Evolutionary conservation across 1,140 invertebrate genomes (phyloP), one percentile per base, ranked within the genome.

Genomic region (Drosophila nannoptera): DNA sequence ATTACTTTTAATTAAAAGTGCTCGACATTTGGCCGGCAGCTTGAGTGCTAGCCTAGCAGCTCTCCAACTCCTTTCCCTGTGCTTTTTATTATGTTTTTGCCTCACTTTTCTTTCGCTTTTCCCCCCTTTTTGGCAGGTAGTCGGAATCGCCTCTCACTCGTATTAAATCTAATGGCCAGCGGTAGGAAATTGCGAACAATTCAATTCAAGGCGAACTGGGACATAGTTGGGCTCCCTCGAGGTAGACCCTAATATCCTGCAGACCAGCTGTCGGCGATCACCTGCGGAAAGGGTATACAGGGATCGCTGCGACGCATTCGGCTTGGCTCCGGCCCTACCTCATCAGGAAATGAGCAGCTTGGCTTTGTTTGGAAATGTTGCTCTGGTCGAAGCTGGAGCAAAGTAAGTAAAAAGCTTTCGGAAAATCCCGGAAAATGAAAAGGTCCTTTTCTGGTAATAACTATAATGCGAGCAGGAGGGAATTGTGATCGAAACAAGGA

Each of bases 1-100:
- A 87, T 87, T 87, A 87, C 86, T 87, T 87, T 87, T 87, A 87
- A 87, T 87, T 87, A 87, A 87, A 87, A 78, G 86, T 78, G 86
- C 75, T 87, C 81, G 87, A 81, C 86, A 78, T 87, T 87, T 87
- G 75, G 74, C 75, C 73, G 72, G 74, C 70, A 58, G 52, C 61
- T 75, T 75, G 78, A 82, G 77, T 81, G 73, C 59, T 65, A 45
- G 60, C 61, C 61, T 66, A 70, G 64, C 65, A 52, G 43, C 22
- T 22, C 22, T 22, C 22, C 22, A 22, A 22, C 22, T 22, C 22
- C 22, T 22, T 22, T 22, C 22, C 3, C 22, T 3, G 1, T 22
- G 22, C 22, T 22, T 22, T 22, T 22, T 52, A 29, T n/a, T 71
- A 60, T 67, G 46, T 68, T 36, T 68, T 36, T 46, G 45, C 53